Conservation (phyloP, 2,888 invertebrate species). For the Ariolimax columbianus region DNA sequence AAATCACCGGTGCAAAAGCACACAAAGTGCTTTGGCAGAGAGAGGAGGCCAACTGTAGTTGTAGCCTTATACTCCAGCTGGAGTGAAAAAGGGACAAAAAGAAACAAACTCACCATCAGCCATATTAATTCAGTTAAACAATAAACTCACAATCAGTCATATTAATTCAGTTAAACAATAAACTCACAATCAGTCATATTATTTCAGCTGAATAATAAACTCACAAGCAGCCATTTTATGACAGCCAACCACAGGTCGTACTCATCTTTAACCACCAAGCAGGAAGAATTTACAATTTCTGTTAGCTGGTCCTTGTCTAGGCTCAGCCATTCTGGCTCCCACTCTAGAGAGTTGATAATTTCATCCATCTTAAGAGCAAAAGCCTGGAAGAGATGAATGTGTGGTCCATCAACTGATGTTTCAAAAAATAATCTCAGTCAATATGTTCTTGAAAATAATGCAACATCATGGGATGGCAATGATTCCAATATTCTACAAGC, state of each 20-base stretch:
- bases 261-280: constrained; percentile 77
- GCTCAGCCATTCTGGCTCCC: constrained; percentile 75
- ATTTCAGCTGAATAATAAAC: constrained; percentile 1
- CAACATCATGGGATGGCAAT: too few species aligned
- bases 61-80: too few species aligned
- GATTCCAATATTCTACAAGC: too few species aligned
- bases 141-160: too few species aligned
- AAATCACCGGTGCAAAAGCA: too few species aligned
- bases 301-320: constrained; percentile 79
- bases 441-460: too few species aligned
- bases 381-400: constrained; percentile 53
- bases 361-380: constrained; percentile 75
- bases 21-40: too few species aligned
- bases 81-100: too few species aligned
- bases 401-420: not conserved
- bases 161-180: not conserved
- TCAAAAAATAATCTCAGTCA: not conserved
- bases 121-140: too few species aligned
- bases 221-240: constrained; percentile 77
- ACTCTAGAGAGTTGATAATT: constrained; percentile 76
- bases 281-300: constrained; percentile 73
- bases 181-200: constrained; percentile 64
- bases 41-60: too few species aligned
- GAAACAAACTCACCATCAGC: too few species aligned
- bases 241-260: constrained; percentile 78